These are phyloP conservation scores for Pyralis farinalis DNA, from an alignment of 2,888 invertebrate genomes.

Conservation along the genomic window DNA sequence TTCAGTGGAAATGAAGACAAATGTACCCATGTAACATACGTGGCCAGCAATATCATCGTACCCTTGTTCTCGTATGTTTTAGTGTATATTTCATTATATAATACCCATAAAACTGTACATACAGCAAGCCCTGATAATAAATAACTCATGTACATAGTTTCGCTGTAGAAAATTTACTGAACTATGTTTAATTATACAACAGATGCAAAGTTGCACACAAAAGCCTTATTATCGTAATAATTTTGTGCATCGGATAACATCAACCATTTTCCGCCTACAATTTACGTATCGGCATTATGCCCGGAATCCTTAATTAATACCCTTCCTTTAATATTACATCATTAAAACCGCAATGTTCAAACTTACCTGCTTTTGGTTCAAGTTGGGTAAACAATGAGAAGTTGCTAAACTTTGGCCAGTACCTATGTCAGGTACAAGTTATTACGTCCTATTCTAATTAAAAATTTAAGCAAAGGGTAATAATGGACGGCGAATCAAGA, in stretches of 20 bases:
- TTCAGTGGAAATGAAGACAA: no score
- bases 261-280: slow-evolving; percentile 32
- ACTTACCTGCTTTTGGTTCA: slow-evolving; percentile 72
- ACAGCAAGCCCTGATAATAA: no score
- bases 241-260: slow-evolving; percentile 10
- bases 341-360: slow-evolving; percentile 79
- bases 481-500: slow-evolving; percentile 44
- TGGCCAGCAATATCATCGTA: no score
- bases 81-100: no score
- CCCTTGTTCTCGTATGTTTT: no score
- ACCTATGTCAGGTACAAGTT: slow-evolving; percentile 68
- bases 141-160: no score
- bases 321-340: slow-evolving; percentile 80
- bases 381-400: slow-evolving; percentile 76
- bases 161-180: no score
- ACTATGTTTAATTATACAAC: background rate
- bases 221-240: slow-evolving; percentile 4
- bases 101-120: no score
- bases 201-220: background rate
- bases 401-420: slow-evolving; percentile 69
- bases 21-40: no score
- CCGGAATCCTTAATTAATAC: slow-evolving; percentile 76
- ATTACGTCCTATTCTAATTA: slow-evolving; percentile 70
- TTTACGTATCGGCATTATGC: slow-evolving; percentile 61
- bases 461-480: slow-evolving; percentile 64